Percentiles rank a stretch among this genome's conserved stretches.
These are phyloP conservation scores for Andricus curvator DNA, from an alignment of 2,888 invertebrate genomes.

Conservation along the genomic window DNA sequence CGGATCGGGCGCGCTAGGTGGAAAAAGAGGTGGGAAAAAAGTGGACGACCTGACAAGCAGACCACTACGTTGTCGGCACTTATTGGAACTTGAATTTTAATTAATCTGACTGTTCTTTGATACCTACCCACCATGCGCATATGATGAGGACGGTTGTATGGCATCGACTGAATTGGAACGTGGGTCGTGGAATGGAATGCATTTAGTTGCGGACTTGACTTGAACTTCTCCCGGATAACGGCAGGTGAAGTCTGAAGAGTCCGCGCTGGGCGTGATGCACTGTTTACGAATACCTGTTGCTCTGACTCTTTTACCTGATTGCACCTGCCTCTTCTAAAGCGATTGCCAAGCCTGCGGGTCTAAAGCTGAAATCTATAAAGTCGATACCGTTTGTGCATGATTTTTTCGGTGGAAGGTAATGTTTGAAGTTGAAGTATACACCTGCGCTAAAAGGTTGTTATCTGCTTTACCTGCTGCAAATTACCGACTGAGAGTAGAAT, in stretches of 20 bases:
- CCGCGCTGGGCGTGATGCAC: slow-evolving; percentile 3
- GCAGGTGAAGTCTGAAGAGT: slow-evolving; percentile 9
- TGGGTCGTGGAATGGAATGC: background rate
- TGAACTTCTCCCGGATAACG: slow-evolving; percentile 18
- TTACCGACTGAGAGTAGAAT: no score
- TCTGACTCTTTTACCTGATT: background rate
- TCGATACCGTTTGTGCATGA: no score
- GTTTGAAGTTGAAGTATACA: no score
- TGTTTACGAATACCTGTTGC: slow-evolving; percentile 11
- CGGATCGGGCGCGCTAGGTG: slow-evolving; percentile 70
- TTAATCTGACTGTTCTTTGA: background rate
- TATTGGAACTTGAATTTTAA: background rate
- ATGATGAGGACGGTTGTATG: background rate
- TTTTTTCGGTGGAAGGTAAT: no score
- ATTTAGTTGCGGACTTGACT: slow-evolving; percentile 1
- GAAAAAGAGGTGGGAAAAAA: slow-evolving; percentile 63
- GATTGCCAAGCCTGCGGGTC: no score
- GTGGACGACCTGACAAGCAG: background rate
- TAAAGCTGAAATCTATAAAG: no score
- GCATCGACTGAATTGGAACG: background rate
- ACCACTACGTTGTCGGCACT: background rate
- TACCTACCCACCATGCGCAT: background rate
- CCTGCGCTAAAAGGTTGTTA: no score
- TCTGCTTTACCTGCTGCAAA: no score
- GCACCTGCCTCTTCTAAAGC: background rate